These are phyloP conservation scores for Pachymerium ferrugineum DNA, from an alignment of 2,888 invertebrate genomes.

Conservation along the genomic window DNA sequence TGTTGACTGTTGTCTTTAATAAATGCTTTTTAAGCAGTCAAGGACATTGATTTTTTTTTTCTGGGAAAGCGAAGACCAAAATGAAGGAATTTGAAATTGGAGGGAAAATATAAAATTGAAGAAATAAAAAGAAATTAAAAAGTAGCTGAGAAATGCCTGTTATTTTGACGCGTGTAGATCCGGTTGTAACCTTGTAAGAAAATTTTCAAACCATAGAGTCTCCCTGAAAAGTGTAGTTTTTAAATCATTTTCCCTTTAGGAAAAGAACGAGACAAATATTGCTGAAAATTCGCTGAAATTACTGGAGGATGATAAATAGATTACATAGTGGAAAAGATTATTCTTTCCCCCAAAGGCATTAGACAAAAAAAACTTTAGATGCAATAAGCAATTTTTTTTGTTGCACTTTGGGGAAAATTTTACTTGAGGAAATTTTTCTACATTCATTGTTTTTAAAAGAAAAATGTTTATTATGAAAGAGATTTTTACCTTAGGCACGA, in stretches of 20 bases:
- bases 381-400: slow-evolving; percentile 12
- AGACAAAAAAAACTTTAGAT: neutral
- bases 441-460: neutral
- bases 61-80: no score
- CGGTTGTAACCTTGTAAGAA: slow-evolving; percentile 3
- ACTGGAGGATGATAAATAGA: slow-evolving; percentile 27
- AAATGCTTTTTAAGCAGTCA: no score
- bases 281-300: slow-evolving; percentile 25
- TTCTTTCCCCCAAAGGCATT: slow-evolving; percentile 3
- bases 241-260: slow-evolving; percentile 19
- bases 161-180: slow-evolving; percentile 2
- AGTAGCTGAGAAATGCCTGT: neutral
- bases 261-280: slow-evolving; percentile 24
- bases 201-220: slow-evolving; percentile 19
- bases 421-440: neutral
- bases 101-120: neutral
- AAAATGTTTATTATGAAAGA: neutral
- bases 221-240: slow-evolving; percentile 16
- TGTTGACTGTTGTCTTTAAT: neutral
- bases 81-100: neutral
- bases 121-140: neutral
- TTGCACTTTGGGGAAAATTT: slow-evolving; percentile 7
- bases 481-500: neutral
- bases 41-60: no score
- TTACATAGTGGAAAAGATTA: slow-evolving; percentile 27